Base-by-base conservation (phyloP, 2,113 vertebrate genomes). In the Heteronetta atricapilla region DNA sequence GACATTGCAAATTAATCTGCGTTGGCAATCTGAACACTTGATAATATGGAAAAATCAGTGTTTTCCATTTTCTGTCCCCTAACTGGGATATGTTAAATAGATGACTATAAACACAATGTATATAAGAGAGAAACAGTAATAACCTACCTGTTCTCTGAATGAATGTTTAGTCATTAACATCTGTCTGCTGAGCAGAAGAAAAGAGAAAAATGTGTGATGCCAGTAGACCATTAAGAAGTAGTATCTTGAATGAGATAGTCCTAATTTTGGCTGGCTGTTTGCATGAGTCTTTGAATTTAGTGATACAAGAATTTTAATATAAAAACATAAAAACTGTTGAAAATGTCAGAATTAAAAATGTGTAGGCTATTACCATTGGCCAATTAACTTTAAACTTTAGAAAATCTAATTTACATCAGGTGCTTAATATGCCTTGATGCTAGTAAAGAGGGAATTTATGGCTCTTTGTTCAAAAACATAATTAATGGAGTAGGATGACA, bases 171-270 rank as follows among this genome's bases (percentile, higher is more conserved):
- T 80, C 21, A 58, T 91, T 96, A 90, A 92, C 90, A 31, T 36
- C 83, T 95, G 6, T 53, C 74, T 91, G 83, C 94, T 90, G 42
- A 75, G 63, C 44, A 69, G 73, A 56, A 90, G 88, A 48, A 81
- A 82, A 93, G 23, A 33, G 34, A 19, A 17, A 82, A 77, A 69
- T 73, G 29, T 74, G 36, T 82, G 56, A 56, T 95, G 58, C 77
- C 34, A 26, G 38, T 26, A 52, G 73, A 46, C 82, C 67, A 96
- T 62, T 53, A 60, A 66, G 13, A 31, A 72, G 14, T 83, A 85
- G 70, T 3, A 22, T 48, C 95, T 95, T 96, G 90, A 92, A 94
- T 95, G 95, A 74, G 78, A 60, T 44, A 78, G 28, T 95, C 44
- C 78, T 94, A 83, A 77, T 80, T 62, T 4, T 82, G 69, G 69